These are phyloP conservation scores for Megaceryle alcyon DNA, from an alignment of 2,797 vertebrate genomes.

Conservation along the genomic window DNA sequence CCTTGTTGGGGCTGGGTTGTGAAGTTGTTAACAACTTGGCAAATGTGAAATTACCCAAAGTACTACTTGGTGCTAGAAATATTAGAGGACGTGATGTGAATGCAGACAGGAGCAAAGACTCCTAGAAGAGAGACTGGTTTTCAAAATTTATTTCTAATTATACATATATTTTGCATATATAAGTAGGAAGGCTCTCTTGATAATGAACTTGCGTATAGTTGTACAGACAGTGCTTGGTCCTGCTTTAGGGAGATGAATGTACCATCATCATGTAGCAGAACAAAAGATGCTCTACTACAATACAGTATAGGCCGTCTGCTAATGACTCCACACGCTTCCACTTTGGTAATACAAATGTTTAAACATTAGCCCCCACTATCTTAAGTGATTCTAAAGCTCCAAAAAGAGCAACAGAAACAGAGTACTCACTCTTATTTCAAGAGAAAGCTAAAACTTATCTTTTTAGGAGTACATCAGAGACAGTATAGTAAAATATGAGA, in stretches of 20 bases:
- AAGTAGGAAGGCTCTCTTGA: not conserved
- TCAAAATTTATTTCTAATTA: not conserved
- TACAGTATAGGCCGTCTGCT: not conserved
- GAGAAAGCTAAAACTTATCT: not conserved
- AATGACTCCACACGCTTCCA: not conserved
- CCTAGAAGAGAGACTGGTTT: not conserved
- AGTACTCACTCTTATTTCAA: not conserved
- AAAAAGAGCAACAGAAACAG: not conserved
- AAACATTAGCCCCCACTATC: rapidly evolving
- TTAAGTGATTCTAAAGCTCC: not conserved
- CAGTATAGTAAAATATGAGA: not conserved
- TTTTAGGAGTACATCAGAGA: not conserved
- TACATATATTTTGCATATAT: not conserved
- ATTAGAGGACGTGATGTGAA: not conserved
- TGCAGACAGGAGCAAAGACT: not conserved
- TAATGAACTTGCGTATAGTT: not conserved
- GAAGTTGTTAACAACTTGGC: not conserved
- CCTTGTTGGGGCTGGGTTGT: not conserved
- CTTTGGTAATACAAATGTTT: not conserved
- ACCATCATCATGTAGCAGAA: not conserved
- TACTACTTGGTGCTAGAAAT: not conserved
- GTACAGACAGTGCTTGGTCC: not conserved
- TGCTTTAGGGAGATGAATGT: not conserved
- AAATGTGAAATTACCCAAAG: not conserved
- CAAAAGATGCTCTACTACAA: not conserved